Base-by-base conservation (phyloP, 2,888 invertebrate genomes). In the Marronus borbonicus region DNA sequence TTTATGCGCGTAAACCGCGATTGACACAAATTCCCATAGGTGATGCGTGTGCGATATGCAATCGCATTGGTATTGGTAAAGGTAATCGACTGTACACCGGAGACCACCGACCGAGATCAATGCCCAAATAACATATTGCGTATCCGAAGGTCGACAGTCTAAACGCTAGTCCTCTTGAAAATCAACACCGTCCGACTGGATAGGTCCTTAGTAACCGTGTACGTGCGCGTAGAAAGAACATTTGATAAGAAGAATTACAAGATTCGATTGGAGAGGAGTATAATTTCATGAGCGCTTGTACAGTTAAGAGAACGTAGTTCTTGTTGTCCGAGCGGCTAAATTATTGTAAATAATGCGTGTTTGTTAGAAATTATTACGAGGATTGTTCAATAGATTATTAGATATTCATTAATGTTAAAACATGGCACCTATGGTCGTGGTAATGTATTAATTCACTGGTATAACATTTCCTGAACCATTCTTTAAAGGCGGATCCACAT, bases 1-100 rank as follows among this genome's bases (percentile, higher is more conserved):
- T 79, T 78, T 80, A 80, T 77, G 79, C 36, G 76, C 65, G 74
- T 74, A 77, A 68, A 78, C 78, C 39, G 79, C 79, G 78, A 81
- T 81, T 81, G 80, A 81, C 81, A 81, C 80, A 79, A 81, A 81
- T 81, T 81, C 81, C 81, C 81, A 65, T 81, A 81, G 20, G 81
- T 12, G 44, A 44, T 44, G 44, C 44, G 81, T 80, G 81, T 80
- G 78, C 79, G 80, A 80, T 79, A 81, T 80, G 81, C 79, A 76
- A 78, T 76, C 69, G 65, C 70, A 76, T 60, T 76, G 72, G 80
- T 77, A 36, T 66, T 76, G 28, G 64, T 77, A 79, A 78, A 78
- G 28, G 78, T 74, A 80, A 81, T 78, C 77, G 74, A 64, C 55
- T 75, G 72, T 79, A 76, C 80, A 76, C 39, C 31, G 64, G 78